phyloP scores from a whole-genome alignment of 2,797 vertebrate species.

The Xiphorhynchus erythropygius region DNA sequence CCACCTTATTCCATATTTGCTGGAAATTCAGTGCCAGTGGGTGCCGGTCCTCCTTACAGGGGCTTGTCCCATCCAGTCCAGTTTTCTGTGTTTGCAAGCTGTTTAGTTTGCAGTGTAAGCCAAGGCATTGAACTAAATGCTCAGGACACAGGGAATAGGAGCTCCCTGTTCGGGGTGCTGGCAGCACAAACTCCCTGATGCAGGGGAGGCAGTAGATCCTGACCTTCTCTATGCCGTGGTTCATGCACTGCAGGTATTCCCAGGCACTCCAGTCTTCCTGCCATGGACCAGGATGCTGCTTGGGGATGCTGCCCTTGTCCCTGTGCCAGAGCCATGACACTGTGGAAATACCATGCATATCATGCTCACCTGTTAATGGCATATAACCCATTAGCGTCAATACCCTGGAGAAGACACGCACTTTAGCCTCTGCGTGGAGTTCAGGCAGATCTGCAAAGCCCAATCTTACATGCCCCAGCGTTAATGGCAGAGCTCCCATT shows the following conservation, averaged over 20 bases:
- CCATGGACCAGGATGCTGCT: rapidly evolving
- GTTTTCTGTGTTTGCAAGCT: background rate
- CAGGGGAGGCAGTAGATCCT: background rate
- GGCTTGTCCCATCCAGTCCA: background rate
- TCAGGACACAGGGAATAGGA: background rate
- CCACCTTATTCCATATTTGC: background rate
- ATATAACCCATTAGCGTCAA: background rate
- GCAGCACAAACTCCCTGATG: background rate
- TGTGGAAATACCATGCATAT: background rate
- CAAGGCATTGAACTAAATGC: background rate
- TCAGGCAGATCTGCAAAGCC: background rate
- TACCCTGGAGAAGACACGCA: background rate
- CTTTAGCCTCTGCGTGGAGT: background rate
- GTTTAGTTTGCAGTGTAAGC: background rate
- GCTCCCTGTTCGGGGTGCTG: background rate
- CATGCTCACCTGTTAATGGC: background rate
- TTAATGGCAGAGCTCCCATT: background rate
- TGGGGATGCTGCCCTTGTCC: background rate
- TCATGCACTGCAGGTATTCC: rapidly evolving
- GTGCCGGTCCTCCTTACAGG: background rate
- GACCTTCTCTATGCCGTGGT: background rate
- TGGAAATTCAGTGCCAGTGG: background rate
- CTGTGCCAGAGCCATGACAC: background rate
- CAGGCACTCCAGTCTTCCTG: background rate
- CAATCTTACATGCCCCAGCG: rapidly evolving